Evolutionary conservation across 2,888 invertebrate species (phyloP).

Genomic region (Isotomurus palustris): DNA sequence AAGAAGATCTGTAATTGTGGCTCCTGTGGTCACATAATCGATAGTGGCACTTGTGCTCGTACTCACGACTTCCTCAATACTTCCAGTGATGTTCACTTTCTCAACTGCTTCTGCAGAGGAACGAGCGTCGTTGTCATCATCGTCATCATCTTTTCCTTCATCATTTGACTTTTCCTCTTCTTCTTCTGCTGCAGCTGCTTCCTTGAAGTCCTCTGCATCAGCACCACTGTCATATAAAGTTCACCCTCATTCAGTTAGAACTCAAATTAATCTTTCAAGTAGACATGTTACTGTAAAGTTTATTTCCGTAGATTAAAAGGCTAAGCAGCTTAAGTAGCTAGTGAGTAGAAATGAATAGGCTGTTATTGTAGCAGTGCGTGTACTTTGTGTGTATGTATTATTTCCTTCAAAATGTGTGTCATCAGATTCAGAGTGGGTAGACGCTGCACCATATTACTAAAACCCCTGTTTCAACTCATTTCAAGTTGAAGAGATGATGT

Average conservation of each 20-base stretch:
- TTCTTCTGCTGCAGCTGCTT: neutral
- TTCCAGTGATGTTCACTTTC: constrained; percentile 1
- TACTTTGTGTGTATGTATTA: too few species aligned
- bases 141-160: constrained; percentile 18
- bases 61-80: neutral
- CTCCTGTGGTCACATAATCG: neutral
- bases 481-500: too few species aligned
- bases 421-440: too few species aligned
- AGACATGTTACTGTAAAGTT: too few species aligned
- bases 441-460: too few species aligned
- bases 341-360: neutral
- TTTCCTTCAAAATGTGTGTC: too few species aligned
- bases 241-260: too few species aligned
- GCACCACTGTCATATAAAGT: constrained; percentile 3
- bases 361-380: neutral
- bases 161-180: neutral
- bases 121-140: constrained; percentile 12
- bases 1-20: neutral
- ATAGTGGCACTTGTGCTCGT: constrained; percentile 6
- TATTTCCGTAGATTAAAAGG: too few species aligned
- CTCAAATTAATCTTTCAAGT: too few species aligned
- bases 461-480: too few species aligned
- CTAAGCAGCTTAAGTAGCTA: too few species aligned
- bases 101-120: neutral
- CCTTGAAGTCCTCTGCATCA: neutral